phyloP scores from a whole-genome alignment of 1,140 invertebrate species.

The Formica selysi region DNA sequence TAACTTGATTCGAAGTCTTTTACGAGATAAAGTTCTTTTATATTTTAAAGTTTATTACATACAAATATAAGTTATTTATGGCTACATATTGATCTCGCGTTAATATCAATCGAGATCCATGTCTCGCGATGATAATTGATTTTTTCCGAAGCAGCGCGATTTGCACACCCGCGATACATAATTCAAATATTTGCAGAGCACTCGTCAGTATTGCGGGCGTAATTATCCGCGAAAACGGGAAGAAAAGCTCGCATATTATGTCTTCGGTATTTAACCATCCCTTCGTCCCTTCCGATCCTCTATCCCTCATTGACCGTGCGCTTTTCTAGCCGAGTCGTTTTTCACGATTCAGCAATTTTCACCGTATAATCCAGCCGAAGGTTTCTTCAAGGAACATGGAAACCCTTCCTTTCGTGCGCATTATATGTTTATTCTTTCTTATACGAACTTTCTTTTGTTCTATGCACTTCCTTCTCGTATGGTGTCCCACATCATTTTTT shows the following conservation, averaged over 20 bases:
- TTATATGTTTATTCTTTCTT: conserved; percentile 81
- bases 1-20: no score
- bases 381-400: conserved; percentile 79
- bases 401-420: conserved; percentile 76
- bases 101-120: conserved; percentile 4
- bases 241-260: conserved; percentile 62
- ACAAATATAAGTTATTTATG: not conserved
- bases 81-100: not conserved
- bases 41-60: no score
- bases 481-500: no score
- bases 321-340: conserved; percentile 49
- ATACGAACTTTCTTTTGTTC: conserved; percentile 63
- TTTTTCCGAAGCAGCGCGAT: conserved; percentile 21
- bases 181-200: conserved; percentile 70
- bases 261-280: conserved; percentile 35
- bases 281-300: not conserved
- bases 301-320: not conserved
- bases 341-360: conserved; percentile 77
- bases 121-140: conserved; percentile 61
- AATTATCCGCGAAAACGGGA: conserved; percentile 67
- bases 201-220: conserved; percentile 67
- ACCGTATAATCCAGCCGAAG: conserved; percentile 63
- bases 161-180: conserved; percentile 60
- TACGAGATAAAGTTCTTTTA: no score
- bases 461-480: not conserved